Conservation (phyloP, 2,888 invertebrate genomes). For the Sinelater perroti region DNA sequence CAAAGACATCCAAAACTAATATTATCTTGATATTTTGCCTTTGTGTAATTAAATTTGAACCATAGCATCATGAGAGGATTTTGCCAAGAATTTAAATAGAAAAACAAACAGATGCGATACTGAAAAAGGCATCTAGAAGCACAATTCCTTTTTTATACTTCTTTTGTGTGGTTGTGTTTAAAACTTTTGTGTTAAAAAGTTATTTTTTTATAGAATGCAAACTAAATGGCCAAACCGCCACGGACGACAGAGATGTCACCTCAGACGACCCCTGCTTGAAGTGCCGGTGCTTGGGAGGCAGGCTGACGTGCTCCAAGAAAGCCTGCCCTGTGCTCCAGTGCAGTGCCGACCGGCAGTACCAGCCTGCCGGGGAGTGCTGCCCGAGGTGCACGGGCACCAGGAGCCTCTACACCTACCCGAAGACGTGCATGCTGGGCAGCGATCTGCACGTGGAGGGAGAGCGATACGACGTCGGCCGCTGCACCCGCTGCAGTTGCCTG, state of each 20-base stretch:
- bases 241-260: conserved; percentile 78
- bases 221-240: conserved; percentile 83
- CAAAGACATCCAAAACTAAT: no score
- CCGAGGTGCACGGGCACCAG: conserved; percentile 61
- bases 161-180: no score
- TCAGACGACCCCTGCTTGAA: conserved; percentile 88
- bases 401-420: conserved; percentile 58
- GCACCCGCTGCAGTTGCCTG: conserved; percentile 85
- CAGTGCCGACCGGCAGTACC: conserved; percentile 71
- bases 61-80: no score
- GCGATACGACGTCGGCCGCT: conserved; percentile 56
- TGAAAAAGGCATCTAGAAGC: no score
- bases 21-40: no score
- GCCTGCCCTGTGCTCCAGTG: conserved; percentile 92
- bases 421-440: conserved; percentile 64
- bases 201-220: conserved; percentile 55
- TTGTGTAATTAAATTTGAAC: no score
- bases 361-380: conserved; percentile 84
- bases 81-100: no score
- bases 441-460: conserved; percentile 47
- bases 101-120: no score
- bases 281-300: conserved; percentile 76
- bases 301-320: conserved; percentile 81
- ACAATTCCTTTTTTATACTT: no score
- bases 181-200: no score